These are phyloP conservation scores for Rhizoglyphus robini DNA, from an alignment of 1,140 invertebrate species.

Conservation along the genomic window DNA sequence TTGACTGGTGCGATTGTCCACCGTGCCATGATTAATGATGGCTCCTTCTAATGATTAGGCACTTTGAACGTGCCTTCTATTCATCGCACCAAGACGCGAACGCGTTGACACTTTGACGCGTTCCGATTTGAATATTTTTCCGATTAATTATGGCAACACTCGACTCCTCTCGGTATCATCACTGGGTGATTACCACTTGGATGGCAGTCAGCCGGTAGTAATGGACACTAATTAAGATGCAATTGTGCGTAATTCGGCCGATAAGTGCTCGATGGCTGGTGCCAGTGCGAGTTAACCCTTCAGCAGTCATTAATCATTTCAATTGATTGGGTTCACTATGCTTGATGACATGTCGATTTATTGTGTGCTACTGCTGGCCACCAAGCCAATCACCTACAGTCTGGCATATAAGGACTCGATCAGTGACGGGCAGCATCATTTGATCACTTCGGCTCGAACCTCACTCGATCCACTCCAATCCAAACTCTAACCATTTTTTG, in stretches of 20 bases:
- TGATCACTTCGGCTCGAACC: neutral
- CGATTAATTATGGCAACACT: neutral
- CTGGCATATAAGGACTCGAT: too few species aligned
- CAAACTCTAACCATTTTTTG: neutral
- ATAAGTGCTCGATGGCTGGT: neutral
- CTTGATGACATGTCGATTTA: neutral
- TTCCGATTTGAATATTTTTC: slow-evolving; percentile 6
- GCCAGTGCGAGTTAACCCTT: neutral
- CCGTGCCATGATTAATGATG: slow-evolving; percentile 2
- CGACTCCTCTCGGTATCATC: neutral
- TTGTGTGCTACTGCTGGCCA: too few species aligned
- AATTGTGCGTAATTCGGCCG: neutral
- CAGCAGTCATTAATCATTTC: neutral
- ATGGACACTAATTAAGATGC: slow-evolving; percentile 14
- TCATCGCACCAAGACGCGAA: neutral
- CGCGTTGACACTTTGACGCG: slow-evolving; percentile 5
- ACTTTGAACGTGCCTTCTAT: slow-evolving; percentile 3
- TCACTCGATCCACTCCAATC: neutral
- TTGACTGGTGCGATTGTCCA: neutral
- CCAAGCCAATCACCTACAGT: too few species aligned
- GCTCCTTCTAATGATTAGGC: neutral
- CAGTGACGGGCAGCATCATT: neutral
- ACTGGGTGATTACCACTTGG: neutral
- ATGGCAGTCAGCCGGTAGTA: neutral
- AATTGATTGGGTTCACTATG: neutral